Evolutionary conservation across 2,113 vertebrate genomes (phyloP), one percentile per base, ranked within the genome.

Genomic region (Muntiacus reevesi): DNA sequence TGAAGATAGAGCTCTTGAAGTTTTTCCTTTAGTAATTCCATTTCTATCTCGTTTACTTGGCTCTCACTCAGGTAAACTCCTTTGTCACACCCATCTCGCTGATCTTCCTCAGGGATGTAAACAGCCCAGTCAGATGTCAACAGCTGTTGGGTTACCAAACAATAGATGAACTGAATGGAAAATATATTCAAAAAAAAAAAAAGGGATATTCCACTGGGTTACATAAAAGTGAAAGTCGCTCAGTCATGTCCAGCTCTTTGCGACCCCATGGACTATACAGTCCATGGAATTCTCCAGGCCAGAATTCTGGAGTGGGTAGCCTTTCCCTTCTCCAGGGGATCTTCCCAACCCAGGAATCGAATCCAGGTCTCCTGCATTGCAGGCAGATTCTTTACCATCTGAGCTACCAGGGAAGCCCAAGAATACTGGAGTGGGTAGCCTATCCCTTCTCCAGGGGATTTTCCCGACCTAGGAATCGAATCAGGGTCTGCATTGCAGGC

Each of bases 1-100:
- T 98, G 92, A 11, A 98, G 79, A 83, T 98, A 97, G 15, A 99
- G 85, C 89, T 99, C 99, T 95, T 98, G 97, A 92, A 99, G 97
- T 91, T 98, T 98, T 96, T 99, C 99, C 81, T 98, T 98, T 21
- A 99, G 98, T 94, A 99, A 84, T 94, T 99, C 98, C n/a, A 95
- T 93, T 95, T 99, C 98, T 82, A 91, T 93, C 74, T 98, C 97
- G 67, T 79, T 95, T 10, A 98, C 47, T 94, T 98, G 96, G 88
- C 87, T 96, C 50, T 78, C 87, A 94, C 93, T 98, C 97, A 78
- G 86, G 19, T 87, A 97, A 90, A 82, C 10, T 88, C 74, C 25
- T 30, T 97, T 7, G 79, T 60, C 84, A 84, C 89, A 54, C 40
- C 93, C 98, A 87, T 99, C 99, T 76, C 95, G 87, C 50, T 89